Evolutionary conservation across 2,113 vertebrate species (phyloP), one percentile per base, ranked within the genome.

Genomic region (Channa argus): DNA sequence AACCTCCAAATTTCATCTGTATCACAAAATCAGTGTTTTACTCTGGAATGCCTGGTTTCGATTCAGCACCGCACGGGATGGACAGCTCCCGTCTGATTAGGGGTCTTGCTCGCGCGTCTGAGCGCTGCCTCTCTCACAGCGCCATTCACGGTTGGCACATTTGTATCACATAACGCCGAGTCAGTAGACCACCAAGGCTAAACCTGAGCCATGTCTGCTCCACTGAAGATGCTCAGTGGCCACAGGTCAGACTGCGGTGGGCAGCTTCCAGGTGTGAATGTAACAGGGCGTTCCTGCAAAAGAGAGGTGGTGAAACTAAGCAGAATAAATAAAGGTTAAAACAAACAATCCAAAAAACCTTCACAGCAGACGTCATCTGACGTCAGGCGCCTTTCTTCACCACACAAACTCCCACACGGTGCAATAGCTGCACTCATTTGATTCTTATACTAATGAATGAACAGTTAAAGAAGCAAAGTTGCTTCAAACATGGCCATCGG

Each of bases 1-100:
- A 44, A 44, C 37, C 45, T 3, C 53, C 39, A 60, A 66, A 75
- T 67, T 70, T 46, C 39, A 49, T 77, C 37, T 46, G 24, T 50
- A 56, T 70, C 53, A 67, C 62, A 41, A 44, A 77, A 69, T 5
- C 56, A 43, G 46, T 12, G n/a, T 65, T 81, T 63, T 36, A n/a
- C 34, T 15, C 6, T 47, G 2, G 47, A 49, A 37, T 47, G 66
- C 50, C 12, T 33, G 38, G 54, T 39, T 44, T 9, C 45, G n/a
- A 82, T 89, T 89, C 91, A 92, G 91, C 79, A 88, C 90, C 91
- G 79, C 74, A 13, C 1, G 9, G n/a, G 60, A 66, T 44, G 88
- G 87, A 94, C 84, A 92, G 89, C 86, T 83, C 83, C 83, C 24
- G 62, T 49, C 52, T 81, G 5, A 54, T 81, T 64, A 63, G 63